Evolutionary conservation across 2,113 vertebrate genomes (phyloP), one percentile per base, ranked within the genome.

Genomic region (Hydropotes inermis): DNA sequence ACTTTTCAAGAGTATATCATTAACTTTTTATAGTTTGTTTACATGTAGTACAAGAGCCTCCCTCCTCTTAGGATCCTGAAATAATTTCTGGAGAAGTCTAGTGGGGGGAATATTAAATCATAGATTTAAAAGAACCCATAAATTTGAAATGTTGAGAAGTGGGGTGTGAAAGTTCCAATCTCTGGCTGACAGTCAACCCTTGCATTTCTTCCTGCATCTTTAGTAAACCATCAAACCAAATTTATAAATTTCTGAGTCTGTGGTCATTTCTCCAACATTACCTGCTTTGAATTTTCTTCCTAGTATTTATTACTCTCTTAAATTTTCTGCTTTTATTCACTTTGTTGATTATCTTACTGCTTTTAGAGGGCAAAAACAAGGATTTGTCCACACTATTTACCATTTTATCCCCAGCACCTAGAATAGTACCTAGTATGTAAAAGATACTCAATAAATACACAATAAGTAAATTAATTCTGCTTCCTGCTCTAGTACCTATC

Each of bases 201-300:
- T 1, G 9, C 60, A 4, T 67, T 81, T 81, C 81, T 94, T 74
- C 89, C 55, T 90, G 52, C 21, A 57, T 86, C 54, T 97, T 91
- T 55, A 87, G n/a, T 43, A 95, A 97, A 83, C 50, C 43, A 92
- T 67, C 92, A 86, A 60, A 45, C 55, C 64, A 21, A 11, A 21
- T 88, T 92, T 60, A 33, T 89, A 67, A 36, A 78, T 81, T 33
- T 64, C 76, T 90, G 28, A 95, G 30, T 83, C 57, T 91, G 11
- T 58, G 52, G 45, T 87, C 43, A 83, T 95, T 92, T 58, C 28
- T 83, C 47, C 36, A 79, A 83, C 36, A 86, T 78, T 43, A 76
- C 45, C 61, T 89, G 43, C 6, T 85, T 95, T 91, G 61, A 60
- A 82, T 94, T 96, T 95, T 89, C 83, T 97, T 96, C 12, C 58